These are phyloP conservation scores for Glaucomys volans DNA, from an alignment of 2,113 vertebrate genomes.

Conservation along the genomic window DNA sequence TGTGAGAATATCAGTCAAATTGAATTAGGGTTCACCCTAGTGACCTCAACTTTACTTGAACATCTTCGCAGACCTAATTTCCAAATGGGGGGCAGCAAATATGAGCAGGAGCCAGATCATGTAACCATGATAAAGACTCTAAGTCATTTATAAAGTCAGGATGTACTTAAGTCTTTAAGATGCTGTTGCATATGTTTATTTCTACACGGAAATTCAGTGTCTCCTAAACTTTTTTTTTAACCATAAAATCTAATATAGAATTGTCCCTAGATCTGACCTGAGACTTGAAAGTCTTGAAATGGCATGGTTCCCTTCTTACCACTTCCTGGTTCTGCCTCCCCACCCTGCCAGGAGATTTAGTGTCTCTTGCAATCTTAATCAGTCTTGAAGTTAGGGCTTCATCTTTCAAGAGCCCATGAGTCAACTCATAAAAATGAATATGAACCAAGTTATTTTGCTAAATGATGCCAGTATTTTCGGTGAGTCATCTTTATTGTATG, in stretches of 20 bases:
- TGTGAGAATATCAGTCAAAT: background rate
- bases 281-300: background rate
- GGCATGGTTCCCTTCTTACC: too few species aligned
- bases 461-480: background rate
- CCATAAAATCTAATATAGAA: background rate
- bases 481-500: background rate
- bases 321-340: background rate
- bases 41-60: background rate
- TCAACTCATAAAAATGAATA: background rate
- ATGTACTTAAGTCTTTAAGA: background rate
- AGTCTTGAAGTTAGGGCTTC: background rate
- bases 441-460: background rate
- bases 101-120: background rate
- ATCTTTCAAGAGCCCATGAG: background rate
- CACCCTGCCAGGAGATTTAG: background rate
- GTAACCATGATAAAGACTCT: background rate
- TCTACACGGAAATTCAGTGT: background rate
- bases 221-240: background rate
- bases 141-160: background rate
- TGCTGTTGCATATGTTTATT: background rate
- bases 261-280: background rate
- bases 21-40: background rate
- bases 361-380: background rate
- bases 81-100: background rate
- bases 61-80: background rate